A percentile compares a stretch with the other conserved stretches of the same genome.
phyloP scores from a whole-genome alignment of 2,888 invertebrate species.

The Lepidonotus clava region DNA sequence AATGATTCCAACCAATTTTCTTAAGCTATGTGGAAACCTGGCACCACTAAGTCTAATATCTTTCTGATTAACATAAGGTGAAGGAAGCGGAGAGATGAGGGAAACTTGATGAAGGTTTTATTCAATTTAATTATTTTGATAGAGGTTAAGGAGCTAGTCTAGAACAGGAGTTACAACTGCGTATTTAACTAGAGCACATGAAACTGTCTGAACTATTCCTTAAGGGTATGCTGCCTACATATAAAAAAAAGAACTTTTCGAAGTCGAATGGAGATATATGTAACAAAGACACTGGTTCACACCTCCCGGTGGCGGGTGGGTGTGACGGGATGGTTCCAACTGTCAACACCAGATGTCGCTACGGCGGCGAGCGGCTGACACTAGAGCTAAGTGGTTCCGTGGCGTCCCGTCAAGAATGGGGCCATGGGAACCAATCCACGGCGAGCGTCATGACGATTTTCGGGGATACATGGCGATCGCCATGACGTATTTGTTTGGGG shows the following conservation, averaged over 20 bases:
- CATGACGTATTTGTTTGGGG: no score
- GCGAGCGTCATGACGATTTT: neutral
- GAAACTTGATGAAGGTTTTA: neutral
- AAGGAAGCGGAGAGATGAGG: neutral
- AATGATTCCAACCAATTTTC: slow-evolving; percentile 10
- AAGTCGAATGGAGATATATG: slow-evolving; percentile 12
- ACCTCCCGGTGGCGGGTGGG: neutral
- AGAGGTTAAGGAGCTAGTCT: neutral
- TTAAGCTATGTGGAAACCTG: slow-evolving; percentile 29
- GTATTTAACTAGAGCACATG: neutral
- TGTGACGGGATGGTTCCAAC: neutral
- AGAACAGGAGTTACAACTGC: neutral
- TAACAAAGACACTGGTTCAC: slow-evolving; percentile 39
- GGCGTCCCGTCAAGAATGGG: no score
- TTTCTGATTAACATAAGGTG: neutral
- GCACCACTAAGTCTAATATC: slow-evolving; percentile 5
- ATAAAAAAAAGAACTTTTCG: neutral
- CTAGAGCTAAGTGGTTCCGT: neutral
- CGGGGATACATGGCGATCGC: no score
- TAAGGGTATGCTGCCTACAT: slow-evolving; percentile 32
- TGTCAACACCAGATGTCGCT: slow-evolving; percentile 11
- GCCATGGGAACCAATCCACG: no score
- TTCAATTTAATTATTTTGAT: neutral
- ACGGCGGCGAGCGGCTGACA: neutral
- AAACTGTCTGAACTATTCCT: neutral